phyloP scores from a whole-genome alignment of 2,797 vertebrate genomes.

The Pristis pectinata region DNA sequence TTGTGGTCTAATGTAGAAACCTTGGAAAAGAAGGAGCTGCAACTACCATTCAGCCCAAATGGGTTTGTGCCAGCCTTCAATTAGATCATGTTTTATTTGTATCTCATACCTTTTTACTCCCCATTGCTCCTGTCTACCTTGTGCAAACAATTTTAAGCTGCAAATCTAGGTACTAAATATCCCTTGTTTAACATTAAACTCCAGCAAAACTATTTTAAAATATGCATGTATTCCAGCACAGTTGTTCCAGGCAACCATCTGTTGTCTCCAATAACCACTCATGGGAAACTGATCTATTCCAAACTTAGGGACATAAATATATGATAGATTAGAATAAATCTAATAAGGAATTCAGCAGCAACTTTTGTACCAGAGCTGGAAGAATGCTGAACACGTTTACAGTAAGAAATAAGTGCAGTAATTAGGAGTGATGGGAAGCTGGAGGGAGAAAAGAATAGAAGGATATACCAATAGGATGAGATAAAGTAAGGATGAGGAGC shows the following conservation, averaged over 20 bases:
- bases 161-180: background rate
- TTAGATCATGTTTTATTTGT: too few relatives aligned
- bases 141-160: background rate
- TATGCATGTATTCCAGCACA: background rate
- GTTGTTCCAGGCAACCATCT: background rate
- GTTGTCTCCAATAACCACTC: background rate
- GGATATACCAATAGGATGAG: background rate
- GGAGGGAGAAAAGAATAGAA: background rate
- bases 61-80: background rate
- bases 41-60: background rate
- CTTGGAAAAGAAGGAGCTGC: too few relatives aligned
- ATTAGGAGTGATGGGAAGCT: background rate
- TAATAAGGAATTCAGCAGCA: background rate
- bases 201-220: too few relatives aligned
- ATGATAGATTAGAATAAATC: background rate
- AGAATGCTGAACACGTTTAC: background rate
- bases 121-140: background rate
- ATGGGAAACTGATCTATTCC: background rate
- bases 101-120: background rate
- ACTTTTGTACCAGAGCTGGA: background rate
- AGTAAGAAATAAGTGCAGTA: background rate
- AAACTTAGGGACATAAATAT: background rate
- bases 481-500: too few relatives aligned
- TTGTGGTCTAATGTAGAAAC: too few relatives aligned
- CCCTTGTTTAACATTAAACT: background rate